These are phyloP conservation scores for Megathymus violae DNA, from an alignment of 1,140 invertebrate species.

Conservation along the genomic window DNA sequence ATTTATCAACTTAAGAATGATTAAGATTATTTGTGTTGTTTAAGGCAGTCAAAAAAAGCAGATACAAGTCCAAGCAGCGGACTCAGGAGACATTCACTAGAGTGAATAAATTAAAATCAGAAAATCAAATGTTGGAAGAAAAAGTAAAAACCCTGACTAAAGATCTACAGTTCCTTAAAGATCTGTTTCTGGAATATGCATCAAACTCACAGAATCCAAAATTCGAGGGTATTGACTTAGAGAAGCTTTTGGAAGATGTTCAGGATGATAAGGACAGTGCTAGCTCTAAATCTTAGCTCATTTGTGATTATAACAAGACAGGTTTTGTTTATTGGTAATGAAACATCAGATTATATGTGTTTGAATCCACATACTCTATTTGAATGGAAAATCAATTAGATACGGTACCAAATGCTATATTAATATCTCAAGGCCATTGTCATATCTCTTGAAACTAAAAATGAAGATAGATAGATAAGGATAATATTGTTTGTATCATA, in stretches of 20 bases:
- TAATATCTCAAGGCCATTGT: no score
- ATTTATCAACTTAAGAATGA: no score
- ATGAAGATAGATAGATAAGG: no score
- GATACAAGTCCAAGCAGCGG: slow-evolving; percentile 92
- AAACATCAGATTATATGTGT: no score
- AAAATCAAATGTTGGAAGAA: slow-evolving; percentile 93
- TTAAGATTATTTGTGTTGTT: slow-evolving; percentile 64
- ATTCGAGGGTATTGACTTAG: slow-evolving; percentile 82
- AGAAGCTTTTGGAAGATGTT: slow-evolving; percentile 83
- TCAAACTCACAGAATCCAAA: slow-evolving; percentile 84
- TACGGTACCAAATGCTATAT: no score
- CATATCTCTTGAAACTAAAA: no score
- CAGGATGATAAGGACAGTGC: slow-evolving; percentile 62
- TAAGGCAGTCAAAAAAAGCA: slow-evolving; percentile 93
- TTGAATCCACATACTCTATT: no score
- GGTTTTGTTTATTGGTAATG: no score
- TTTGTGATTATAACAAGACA: no score
- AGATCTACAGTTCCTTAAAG: slow-evolving; percentile 93
- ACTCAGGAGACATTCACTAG: slow-evolving; percentile 92
- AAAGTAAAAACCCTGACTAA: slow-evolving; percentile 94
- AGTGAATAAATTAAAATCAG: slow-evolving; percentile 90
- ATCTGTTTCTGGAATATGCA: slow-evolving; percentile 92
- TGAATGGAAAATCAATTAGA: no score
- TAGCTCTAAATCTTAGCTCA: slow-evolving; percentile 20
- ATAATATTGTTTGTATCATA: no score